A percentile compares a stretch with the other conserved stretches of the same genome.
Conservation (phyloP, 2,113 vertebrate species). For the Psettodes erumei region DNA sequence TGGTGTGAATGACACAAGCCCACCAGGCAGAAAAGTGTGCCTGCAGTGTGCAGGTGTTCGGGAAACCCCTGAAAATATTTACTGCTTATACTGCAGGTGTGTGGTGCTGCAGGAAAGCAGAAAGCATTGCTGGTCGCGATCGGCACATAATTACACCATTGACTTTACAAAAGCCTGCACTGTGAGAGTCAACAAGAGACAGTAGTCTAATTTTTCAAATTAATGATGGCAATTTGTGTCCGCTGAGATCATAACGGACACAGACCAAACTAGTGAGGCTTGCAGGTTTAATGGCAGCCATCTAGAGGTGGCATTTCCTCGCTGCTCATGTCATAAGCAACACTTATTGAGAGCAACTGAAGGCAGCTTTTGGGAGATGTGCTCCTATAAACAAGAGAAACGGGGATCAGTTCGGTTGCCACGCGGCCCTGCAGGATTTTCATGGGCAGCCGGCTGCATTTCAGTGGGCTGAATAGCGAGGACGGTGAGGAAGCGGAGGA, state of each 20-base stretch:
- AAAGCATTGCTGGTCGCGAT: neutral
- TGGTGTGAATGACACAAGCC: slow-evolving; percentile 44
- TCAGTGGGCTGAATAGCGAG: slow-evolving; percentile 43
- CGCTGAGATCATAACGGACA: slow-evolving; percentile 34
- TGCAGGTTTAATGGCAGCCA: slow-evolving; percentile 38
- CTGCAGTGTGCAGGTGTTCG: neutral
- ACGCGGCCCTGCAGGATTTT: slow-evolving; percentile 44
- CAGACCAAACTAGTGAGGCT: slow-evolving; percentile 1
- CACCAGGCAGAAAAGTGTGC: slow-evolving; percentile 20
- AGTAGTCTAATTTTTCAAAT: slow-evolving; percentile 36
- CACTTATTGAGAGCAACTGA: slow-evolving; percentile 33
- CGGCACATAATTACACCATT: too few species aligned
- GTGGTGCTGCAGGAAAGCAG: neutral
- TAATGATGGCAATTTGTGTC: slow-evolving; percentile 44
- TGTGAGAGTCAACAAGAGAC: slow-evolving; percentile 18
- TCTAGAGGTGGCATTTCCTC: slow-evolving; percentile 34
- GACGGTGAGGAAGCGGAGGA: slow-evolving; percentile 64
- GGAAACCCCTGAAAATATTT: neutral
- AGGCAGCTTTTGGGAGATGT: slow-evolving; percentile 12
- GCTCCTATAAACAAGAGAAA: slow-evolving; percentile 32
- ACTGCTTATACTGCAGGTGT: too few species aligned
- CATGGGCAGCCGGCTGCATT: slow-evolving; percentile 17
- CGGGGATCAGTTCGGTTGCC: neutral
- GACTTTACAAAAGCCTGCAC: neutral
- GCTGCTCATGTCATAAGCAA: slow-evolving; percentile 27